Base-by-base conservation (phyloP, 2,113 vertebrate species). In the Gallinago jamesoni region DNA sequence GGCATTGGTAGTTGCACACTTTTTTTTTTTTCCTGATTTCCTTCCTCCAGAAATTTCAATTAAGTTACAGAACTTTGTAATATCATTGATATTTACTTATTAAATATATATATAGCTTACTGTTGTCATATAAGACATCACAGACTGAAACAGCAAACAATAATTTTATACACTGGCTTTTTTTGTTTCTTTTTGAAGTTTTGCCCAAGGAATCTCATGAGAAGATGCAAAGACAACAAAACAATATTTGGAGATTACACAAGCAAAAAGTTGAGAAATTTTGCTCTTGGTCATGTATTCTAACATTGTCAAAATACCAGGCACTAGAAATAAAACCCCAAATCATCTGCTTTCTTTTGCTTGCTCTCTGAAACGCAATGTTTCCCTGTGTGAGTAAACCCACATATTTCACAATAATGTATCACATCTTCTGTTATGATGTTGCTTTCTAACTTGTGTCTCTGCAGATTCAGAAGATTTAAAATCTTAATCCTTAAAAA, bases 171-270 rank as follows among this genome's bases (percentile, higher is more conserved):
- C 5, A 55, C 20, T 13, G 18, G 25, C 10, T 21, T 37, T 75
- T 63, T 91, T 81, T 56, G 4, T 45, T 83, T 90, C 41, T 43
- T 43, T 43, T 43, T 43, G 41, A 43, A 43, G 15, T 43, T 43
- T 43, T 43, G 41, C 41, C 6, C 14, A 43, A 43, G 41, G 41
- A 28, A 66, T 23, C 55, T 89, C n/a, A 50, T 8, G 7, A 20
- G 68, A 75, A 87, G 14, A 73, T 22, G 30, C 16, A 67, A 92
- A 86, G 15, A 84, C 91, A 84, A 81, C 8, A 75, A 88, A 73
- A 70, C 37, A 84, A 90, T 83, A 45, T 48, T n/a, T 85, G 31
- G 11, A 73, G 41, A 79, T 53, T 79, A 90, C 53, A 62, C 19
- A 90, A 83, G 19, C 7, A 73, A 53, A 60, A 57, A n/a, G 1